These are phyloP conservation scores for Silurus lanzhouensis DNA, from an alignment of 2,797 vertebrate genomes.

Conservation along the genomic window DNA sequence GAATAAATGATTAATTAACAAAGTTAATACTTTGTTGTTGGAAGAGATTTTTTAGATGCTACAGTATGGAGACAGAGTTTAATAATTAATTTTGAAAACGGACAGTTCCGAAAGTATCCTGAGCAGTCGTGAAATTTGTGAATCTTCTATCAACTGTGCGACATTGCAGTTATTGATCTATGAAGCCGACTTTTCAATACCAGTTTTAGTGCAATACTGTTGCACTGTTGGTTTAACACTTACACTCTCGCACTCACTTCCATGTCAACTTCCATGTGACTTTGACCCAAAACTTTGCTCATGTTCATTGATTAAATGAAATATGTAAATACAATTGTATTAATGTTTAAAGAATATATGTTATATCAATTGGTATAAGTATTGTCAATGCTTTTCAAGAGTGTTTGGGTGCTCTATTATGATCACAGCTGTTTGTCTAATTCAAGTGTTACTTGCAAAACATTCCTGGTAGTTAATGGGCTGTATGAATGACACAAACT, in stretches of 20 bases:
- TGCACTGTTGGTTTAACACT: too few relatives aligned
- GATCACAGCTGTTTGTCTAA: not conserved
- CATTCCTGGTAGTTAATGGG: not conserved
- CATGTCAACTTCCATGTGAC: too few relatives aligned
- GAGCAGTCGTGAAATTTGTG: not conserved
- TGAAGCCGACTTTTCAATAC: not conserved
- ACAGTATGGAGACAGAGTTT: not conserved
- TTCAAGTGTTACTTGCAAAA: not conserved
- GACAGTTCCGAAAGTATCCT: not conserved
- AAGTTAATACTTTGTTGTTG: not conserved
- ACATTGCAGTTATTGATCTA: not conserved
- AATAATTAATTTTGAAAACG: not conserved
- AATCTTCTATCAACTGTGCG: not conserved
- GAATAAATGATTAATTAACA: not conserved
- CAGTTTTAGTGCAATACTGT: not conserved
- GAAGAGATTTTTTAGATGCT: not conserved
- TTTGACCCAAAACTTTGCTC: not conserved
- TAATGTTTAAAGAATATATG: not conserved
- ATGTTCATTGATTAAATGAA: too few relatives aligned
- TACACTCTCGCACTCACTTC: too few relatives aligned
- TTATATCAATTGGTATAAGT: not conserved
- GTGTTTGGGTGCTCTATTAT: not conserved
- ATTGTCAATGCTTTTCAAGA: not conserved
- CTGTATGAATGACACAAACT: not conserved
- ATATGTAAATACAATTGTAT: not conserved